Base-by-base conservation (phyloP, 2,888 invertebrate genomes). In the Zele albiditarsus region DNA sequence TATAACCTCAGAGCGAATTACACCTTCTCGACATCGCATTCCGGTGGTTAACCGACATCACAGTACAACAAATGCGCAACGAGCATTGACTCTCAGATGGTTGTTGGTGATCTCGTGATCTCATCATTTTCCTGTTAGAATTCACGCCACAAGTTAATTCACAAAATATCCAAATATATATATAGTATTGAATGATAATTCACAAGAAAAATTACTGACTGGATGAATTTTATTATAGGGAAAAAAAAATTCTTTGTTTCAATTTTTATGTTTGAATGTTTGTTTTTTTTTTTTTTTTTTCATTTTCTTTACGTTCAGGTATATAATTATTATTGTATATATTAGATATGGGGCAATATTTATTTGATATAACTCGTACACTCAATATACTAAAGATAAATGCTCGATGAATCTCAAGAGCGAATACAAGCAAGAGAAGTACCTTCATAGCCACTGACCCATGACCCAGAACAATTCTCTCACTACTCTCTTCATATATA, bases 381-480 rank as follows among this genome's bases (percentile, higher is more conserved):
- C 53, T 20, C 53, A 53, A 53, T 53, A 8, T 53, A 53, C 6
- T 53, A 20, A 53, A 53, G 74, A 46, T 66, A 66, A 10, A 80
- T 79, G 79, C 77, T 80, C 80, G 83, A 84, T 85, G 85, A 84
- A 80, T 82, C 84, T 80, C 81, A 81, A 82, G 83, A 84, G 81
- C 79, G 67, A 4, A 20, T 53, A 20, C 23, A 53, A 53, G 49
- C 80, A 81, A 80, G 83, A 82, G 84, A 83, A 82, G 84, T 84
- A 85, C 82, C 86, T 86, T 85, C 85, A 85, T 82, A 86, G 80
- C 84, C 83, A 81, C 85, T 85, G 84, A 87, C 86, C 87, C 81
- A 80, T 86, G 87, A 87, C 87, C 86, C 84, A 80, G 79, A 73
- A 69, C 81, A 84, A 77, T 82, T 85, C 83, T 84, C 83, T 84